These are phyloP conservation scores for Tyto alba DNA, from an alignment of 2,113 vertebrate species.

Conservation along the genomic window DNA sequence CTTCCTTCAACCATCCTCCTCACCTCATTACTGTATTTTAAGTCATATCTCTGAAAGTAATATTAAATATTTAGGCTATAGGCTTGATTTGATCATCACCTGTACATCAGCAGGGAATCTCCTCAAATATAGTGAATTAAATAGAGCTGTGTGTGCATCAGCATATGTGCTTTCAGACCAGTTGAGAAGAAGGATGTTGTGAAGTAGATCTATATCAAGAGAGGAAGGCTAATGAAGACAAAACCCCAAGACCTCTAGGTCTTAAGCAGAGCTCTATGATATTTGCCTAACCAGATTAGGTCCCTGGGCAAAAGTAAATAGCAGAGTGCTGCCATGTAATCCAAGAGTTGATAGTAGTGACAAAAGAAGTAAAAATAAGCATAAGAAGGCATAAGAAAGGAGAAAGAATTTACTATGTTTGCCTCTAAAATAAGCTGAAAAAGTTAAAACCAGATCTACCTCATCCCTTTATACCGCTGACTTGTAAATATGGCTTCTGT, in stretches of 20 bases:
- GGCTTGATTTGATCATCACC: neutral
- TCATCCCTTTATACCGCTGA: neutral
- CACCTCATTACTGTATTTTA: neutral
- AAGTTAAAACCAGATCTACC: neutral
- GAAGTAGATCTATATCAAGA: neutral
- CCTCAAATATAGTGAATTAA: neutral
- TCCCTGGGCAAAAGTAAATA: neutral
- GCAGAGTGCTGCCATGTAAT: neutral
- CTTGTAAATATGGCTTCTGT: neutral
- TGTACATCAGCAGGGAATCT: neutral
- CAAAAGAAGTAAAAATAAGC: neutral
- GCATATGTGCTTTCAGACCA: neutral
- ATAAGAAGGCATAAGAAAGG: neutral
- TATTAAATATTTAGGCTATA: neutral
- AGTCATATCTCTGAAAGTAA: neutral
- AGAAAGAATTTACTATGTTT: neutral
- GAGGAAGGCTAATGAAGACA: neutral
- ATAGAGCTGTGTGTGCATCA: neutral
- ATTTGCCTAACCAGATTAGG: neutral
- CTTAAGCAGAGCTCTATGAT: neutral
- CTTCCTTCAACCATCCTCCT: neutral
- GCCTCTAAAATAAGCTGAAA: neutral
- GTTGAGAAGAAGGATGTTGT: neutral
- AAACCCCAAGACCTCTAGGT: neutral
- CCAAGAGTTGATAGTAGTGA: neutral